These are phyloP conservation scores for Epizoanthus rinbou DNA, from an alignment of 92 coral and sea anemone species.

Conservation along the genomic window DNA sequence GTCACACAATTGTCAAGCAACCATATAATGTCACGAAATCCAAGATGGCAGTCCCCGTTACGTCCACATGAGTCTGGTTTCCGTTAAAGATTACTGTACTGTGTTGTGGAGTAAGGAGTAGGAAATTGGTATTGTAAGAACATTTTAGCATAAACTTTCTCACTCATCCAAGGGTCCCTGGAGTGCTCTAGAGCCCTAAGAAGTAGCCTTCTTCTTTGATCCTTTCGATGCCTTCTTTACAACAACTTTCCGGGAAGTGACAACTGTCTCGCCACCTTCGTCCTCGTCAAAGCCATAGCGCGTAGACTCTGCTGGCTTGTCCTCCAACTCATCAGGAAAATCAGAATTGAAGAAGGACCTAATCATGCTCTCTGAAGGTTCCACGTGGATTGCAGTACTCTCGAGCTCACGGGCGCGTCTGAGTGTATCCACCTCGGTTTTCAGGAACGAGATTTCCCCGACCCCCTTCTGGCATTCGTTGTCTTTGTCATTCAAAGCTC, in stretches of 20 bases:
- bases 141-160: background rate
- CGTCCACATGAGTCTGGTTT: too few species aligned
- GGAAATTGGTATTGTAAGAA: background rate
- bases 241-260: slow-evolving; percentile 40
- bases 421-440: slow-evolving; percentile 48
- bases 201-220: slow-evolving; percentile 17
- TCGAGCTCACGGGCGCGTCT: slow-evolving; percentile 54
- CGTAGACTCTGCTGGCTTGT: slow-evolving; percentile 52
- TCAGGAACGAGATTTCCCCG: slow-evolving; percentile 47
- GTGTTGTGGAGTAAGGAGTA: background rate
- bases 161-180: background rate
- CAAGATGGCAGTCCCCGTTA: too few species aligned
- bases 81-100: too few species aligned
- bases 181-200: background rate
- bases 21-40: too few species aligned
- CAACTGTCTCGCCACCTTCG: slow-evolving; percentile 38
- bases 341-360: slow-evolving; percentile 52
- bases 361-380: slow-evolving; percentile 47
- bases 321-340: slow-evolving; percentile 32
- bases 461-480: slow-evolving; percentile 44
- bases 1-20: too few species aligned
- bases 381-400: slow-evolving; percentile 39
- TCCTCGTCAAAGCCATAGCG: slow-evolving; percentile 52
- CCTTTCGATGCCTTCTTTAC: slow-evolving; percentile 22
- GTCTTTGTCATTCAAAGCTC: slow-evolving; percentile 43